Evolutionary conservation across 2,888 invertebrate genomes (phyloP).

Genomic region (Dasysyrphus tricinctus): DNA sequence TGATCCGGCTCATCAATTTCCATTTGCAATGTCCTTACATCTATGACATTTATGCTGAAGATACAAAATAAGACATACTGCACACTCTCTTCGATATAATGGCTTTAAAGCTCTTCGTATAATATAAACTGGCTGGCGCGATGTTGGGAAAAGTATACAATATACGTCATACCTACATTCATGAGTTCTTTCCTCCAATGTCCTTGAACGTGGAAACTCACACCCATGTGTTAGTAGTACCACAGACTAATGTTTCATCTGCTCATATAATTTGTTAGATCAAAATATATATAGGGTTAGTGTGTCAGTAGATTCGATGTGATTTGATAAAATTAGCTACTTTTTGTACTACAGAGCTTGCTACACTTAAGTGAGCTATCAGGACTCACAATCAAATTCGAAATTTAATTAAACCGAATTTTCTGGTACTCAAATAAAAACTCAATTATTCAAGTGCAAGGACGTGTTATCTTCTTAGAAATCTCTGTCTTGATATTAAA

Average conservation of each 20-base stretch:
- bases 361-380: not conserved
- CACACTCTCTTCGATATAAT: not conserved
- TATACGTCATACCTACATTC: constrained; percentile 34
- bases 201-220: constrained; percentile 60
- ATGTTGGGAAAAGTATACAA: not conserved
- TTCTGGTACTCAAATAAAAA: constrained; percentile 7
- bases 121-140: constrained; percentile 22
- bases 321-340: constrained; percentile 19
- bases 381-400: constrained; percentile 11
- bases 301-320: constrained; percentile 1
- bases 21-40: constrained; percentile 50
- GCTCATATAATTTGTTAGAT: not conserved
- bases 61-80: constrained; percentile 32
- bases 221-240: not conserved
- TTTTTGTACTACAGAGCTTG: not conserved
- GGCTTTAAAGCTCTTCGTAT: constrained; percentile 28
- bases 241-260: constrained; percentile 41
- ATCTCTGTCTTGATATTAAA: constrained; percentile 38
- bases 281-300: not conserved
- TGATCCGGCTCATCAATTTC: constrained; percentile 56
- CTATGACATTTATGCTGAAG: constrained; percentile 54
- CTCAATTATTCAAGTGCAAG: constrained; percentile 6
- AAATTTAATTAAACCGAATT: constrained; percentile 26
- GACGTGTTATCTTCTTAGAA: not conserved
- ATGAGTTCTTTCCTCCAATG: constrained; percentile 62